Percentiles rank a stretch among this genome's conserved stretches.
Evolutionary conservation across 2,888 invertebrate species (phyloP).

Genomic region (Hipparchia semele): DNA sequence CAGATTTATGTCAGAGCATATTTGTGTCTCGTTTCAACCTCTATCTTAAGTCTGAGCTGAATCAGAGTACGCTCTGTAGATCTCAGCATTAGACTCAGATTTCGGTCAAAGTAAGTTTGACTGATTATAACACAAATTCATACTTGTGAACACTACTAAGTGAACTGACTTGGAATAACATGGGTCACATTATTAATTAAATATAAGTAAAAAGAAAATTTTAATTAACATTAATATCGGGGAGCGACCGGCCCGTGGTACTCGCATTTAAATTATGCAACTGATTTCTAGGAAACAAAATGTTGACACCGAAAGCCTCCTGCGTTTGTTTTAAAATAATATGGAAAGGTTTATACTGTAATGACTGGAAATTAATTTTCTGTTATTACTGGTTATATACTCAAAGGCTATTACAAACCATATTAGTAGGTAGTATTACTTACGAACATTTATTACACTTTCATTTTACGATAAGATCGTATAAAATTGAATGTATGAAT

Average conservation of each 20-base stretch:
- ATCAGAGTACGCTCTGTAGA: too few relatives aligned
- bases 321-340: background rate
- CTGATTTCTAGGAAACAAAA: slow-evolving; percentile 6
- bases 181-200: background rate
- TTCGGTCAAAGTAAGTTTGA: background rate
- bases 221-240: slow-evolving; percentile 6
- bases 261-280: slow-evolving; percentile 4
- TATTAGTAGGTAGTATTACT: too few relatives aligned
- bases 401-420: too few relatives aligned
- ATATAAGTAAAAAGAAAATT: background rate
- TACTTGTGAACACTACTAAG: background rate
- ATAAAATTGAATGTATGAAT: too few relatives aligned
- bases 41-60: too few relatives aligned
- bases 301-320: background rate
- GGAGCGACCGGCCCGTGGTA: background rate
- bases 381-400: background rate
- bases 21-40: too few relatives aligned
- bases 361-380: background rate
- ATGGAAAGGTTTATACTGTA: background rate
- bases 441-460: too few relatives aligned
- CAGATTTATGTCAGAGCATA: too few relatives aligned
- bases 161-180: background rate
- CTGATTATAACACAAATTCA: background rate
- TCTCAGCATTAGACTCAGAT: too few relatives aligned
- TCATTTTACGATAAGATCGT: too few relatives aligned